These are phyloP conservation scores for Melieria picta DNA, from an alignment of 2,888 invertebrate genomes.

Conservation along the genomic window DNA sequence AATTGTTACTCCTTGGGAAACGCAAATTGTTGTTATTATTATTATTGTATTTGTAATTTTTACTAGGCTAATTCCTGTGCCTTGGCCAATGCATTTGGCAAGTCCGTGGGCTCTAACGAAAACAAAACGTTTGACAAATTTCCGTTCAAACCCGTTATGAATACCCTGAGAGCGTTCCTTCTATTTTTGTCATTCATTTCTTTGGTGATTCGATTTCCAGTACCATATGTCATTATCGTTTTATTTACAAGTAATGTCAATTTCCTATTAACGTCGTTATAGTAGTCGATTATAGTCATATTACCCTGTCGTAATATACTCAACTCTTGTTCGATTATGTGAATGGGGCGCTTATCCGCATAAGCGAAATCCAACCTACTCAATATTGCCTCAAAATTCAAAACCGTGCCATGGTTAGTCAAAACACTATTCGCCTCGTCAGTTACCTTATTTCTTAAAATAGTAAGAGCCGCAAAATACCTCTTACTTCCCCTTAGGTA, in stretches of 20 bases:
- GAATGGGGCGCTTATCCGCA: constrained; percentile 31
- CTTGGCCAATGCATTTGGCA: constrained; percentile 30
- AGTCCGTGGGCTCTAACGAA: constrained; percentile 29
- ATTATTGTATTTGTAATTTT: neutral
- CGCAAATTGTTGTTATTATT: neutral
- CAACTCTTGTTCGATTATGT: constrained; percentile 36
- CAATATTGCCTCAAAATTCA: constrained; percentile 36
- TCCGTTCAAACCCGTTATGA: constrained; percentile 17
- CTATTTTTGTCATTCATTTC: constrained; percentile 29
- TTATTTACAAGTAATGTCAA: constrained; percentile 21
- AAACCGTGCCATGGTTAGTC: constrained; percentile 32
- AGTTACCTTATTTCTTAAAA: constrained; percentile 28
- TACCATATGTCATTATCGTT: constrained; percentile 24
- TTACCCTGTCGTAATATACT: constrained; percentile 32
- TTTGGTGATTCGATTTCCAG: neutral
- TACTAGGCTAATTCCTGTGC: constrained; percentile 16
- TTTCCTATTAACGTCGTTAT: constrained; percentile 29
- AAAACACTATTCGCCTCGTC: constrained; percentile 16
- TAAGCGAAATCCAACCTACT: constrained; percentile 32
- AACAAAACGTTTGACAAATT: constrained; percentile 29
- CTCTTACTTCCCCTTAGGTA: constrained; percentile 22
- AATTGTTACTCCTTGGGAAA: too few relatives aligned
- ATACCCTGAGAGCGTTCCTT: constrained; percentile 24
- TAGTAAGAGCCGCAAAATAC: constrained; percentile 30
- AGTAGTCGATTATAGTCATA: constrained; percentile 25